Percentiles rank a stretch among this genome's conserved stretches.
Conservation (phyloP, 2,888 invertebrate species). For the Tupiocoris notatus region DNA sequence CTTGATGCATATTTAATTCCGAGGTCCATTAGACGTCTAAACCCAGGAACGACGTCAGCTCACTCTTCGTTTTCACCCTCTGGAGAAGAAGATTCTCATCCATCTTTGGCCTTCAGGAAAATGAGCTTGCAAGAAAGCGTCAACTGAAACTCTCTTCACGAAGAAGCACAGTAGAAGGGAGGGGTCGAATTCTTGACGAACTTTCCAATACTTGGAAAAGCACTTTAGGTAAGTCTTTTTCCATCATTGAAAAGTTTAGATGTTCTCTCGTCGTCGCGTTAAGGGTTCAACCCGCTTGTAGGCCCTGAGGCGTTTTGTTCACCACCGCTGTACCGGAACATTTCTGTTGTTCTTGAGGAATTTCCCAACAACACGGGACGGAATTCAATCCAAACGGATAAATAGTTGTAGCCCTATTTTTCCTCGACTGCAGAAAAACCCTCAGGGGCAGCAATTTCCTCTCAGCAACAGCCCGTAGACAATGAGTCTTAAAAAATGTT, state of each 20-base stretch:
- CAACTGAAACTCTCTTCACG: neutral
- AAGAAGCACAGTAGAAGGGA: no score
- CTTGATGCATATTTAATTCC: slow-evolving; percentile 28
- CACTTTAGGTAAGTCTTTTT: slow-evolving; percentile 28
- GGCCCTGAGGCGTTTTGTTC: neutral
- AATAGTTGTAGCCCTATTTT: no score
- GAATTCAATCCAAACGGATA: neutral
- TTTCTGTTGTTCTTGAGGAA: neutral
- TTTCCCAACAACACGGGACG: neutral
- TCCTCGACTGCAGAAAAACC: no score
- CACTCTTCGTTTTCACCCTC: neutral
- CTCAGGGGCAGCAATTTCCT: no score
- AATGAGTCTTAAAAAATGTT: no score
- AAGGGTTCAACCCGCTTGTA: neutral
- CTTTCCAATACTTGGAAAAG: slow-evolving; percentile 25
- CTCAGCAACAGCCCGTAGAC: no score
- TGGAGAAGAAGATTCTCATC: slow-evolving; percentile 1
- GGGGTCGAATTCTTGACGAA: slow-evolving; percentile 22
- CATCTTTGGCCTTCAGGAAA: neutral
- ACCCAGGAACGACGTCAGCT: slow-evolving; percentile 3
- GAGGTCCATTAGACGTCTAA: slow-evolving; percentile 20
- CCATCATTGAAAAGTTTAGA: slow-evolving; percentile 25
- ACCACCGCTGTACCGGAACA: neutral
- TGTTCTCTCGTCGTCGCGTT: neutral
- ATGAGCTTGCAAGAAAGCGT: slow-evolving; percentile 25